Conservation (phyloP, 2,113 vertebrate genomes). For the Protomyctophum bolini region DNA sequence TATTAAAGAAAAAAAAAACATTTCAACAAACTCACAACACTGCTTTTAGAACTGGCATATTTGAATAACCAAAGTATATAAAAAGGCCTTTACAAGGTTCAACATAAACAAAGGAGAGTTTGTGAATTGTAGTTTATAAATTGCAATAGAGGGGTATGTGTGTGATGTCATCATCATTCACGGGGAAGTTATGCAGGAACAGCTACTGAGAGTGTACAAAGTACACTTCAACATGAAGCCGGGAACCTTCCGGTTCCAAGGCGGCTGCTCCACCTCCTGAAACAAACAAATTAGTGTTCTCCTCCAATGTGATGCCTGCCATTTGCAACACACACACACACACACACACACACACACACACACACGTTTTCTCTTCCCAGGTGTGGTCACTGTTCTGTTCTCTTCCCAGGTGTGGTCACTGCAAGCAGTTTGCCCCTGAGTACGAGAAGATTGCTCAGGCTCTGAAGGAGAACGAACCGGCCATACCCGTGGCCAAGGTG, state of each 20-base stretch:
- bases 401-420: conserved; percentile 92
- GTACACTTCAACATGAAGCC: too few species aligned
- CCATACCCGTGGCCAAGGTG: conserved; percentile 92
- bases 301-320: not conserved
- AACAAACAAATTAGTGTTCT: not conserved
- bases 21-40: not conserved
- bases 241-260: too few species aligned
- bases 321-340: not conserved
- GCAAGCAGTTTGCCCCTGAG: conserved; percentile 93
- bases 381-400: conserved; percentile 91
- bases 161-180: too few species aligned
- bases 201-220: too few species aligned
- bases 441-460: conserved; percentile 93
- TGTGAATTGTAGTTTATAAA: too few species aligned
- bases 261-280: too few species aligned
- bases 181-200: too few species aligned
- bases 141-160: too few species aligned
- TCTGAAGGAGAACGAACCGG: conserved; percentile 89
- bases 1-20: not conserved
- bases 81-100: not conserved
- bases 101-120: too few species aligned
- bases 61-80: not conserved
- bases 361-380: conserved; percentile 60
- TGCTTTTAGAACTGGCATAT: not conserved
- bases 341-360: not conserved